Percentiles rank a stretch among this genome's conserved stretches.
Evolutionary conservation across 2,888 invertebrate species (phyloP).

Genomic region (Dicyrtoma fusca): DNA sequence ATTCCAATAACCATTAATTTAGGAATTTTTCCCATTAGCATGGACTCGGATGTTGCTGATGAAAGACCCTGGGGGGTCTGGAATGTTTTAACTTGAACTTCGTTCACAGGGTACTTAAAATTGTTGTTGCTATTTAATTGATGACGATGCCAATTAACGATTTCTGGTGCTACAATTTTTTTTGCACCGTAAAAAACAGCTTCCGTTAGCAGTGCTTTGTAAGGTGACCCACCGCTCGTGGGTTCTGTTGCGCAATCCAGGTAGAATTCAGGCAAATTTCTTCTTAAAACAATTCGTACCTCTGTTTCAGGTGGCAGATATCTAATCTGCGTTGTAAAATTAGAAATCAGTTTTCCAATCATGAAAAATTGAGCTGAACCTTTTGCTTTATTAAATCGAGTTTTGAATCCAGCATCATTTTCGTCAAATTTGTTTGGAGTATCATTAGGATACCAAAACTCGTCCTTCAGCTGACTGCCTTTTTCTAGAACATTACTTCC

Average conservation of each 20-base stretch:
- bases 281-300: not conserved
- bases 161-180: too few species aligned
- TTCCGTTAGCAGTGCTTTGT: not conserved
- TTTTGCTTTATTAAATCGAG: not conserved
- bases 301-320: not conserved
- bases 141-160: too few species aligned
- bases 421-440: not conserved
- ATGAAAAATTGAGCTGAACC: not conserved
- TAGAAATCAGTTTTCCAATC: not conserved
- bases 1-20: not conserved
- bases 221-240: not conserved
- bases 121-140: too few species aligned
- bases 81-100: not conserved
- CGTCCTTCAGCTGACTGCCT: not conserved
- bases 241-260: not conserved
- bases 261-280: not conserved
- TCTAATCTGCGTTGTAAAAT: not conserved
- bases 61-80: not conserved
- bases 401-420: not conserved
- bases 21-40: not conserved
- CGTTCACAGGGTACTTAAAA: not conserved
- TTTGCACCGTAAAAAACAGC: too few species aligned
- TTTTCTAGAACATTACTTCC: not conserved
- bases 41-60: not conserved
- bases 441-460: conserved; percentile 2